Base-by-base conservation (phyloP, 2,888 invertebrate species). In the Drosophila pegasa region DNA sequence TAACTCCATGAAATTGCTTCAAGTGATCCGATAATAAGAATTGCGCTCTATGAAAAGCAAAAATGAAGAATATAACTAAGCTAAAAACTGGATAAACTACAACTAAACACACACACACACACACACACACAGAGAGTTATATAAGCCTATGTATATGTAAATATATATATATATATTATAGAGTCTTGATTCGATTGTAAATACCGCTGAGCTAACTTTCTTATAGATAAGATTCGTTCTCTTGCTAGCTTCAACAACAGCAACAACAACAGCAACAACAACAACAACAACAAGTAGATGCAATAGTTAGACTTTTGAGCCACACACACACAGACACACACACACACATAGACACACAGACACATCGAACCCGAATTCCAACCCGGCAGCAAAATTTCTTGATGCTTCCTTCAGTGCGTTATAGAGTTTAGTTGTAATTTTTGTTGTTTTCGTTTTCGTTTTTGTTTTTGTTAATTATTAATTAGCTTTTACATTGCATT, bases 21-120 rank as follows among this genome's bases (percentile, higher is more conserved):
- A 87, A 83, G 83, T 83, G 83, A 83, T 83, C 88, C 88, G 88
- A 83, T 83, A 87, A 84, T 84, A 87, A 84, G 69, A 86, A 80
- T 83, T 78, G 72, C 78, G 75, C 75, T 81, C 62, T 77, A 71
- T 64, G 31, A 3, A 51, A 63, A 50, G 8, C 1, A 67, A 40
- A 61, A 60, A 64, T 61, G 14, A 41, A 22, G 22, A 25, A n/a
- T 27, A 83, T 38, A 55, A 76, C 77, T 76, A 71, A 74, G 61
- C 66, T 59, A 35, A 67, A 63, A 67, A 62, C 62, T 76, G 73
- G 58, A 56, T 71, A 51, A 76, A 77, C 67, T 63, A 60, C 38
- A 55, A 61, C 25, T 54, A 25, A 31, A 65, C 16, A 70, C 38
- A 20, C 45, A 27, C 40, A 51, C 38, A 64, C 50, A 62, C 47